Base-by-base conservation (phyloP, 2,888 invertebrate species). In the Cryptocephalus moraei region DNA sequence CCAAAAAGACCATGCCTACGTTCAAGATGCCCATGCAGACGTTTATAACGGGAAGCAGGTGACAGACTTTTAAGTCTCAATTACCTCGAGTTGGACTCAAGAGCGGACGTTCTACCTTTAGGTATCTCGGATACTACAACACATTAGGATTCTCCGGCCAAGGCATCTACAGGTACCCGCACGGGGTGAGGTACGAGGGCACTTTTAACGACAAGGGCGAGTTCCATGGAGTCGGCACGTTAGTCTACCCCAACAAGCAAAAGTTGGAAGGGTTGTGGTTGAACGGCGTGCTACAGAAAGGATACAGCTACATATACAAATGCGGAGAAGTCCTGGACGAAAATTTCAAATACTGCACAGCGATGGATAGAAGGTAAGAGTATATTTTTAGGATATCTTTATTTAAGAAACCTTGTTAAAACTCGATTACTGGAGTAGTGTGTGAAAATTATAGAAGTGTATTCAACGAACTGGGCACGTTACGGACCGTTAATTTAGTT, bases 111-210 rank as follows among this genome's bases (percentile, higher is more conserved):
- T 22, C 22, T 6, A 22, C 22, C 22, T 36, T 36, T 45, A 48
- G 46, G 43, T 57, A 59, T 41, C 9, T 52, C 9, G 59, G 59
- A 13, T 49, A 57, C 43, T 57, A 54, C 54, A 57, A 55, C 34
- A 32, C 34, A 14, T 31, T 59, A 8, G 57, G 55, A n/a, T 48
- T 59, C 13, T 39, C 53, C 12, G 56, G 57, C 39, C 48, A 55
- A 39, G 59, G 58, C 4, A 32, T 53, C 2, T 59, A 59, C 40
- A 51, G 44, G 43, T 59, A 51, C 49, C 55, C 59, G 6, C 59
- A 59, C 45, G 59, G 59, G 11, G 56, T 55, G 1, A 52, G 55
- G 10, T 59, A 59, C 33, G 53, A 58, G 1, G 59, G 59, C 13
- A 42, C 49, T 10, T 59, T 59, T 45, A 59, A 55, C 33, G 41